Conservation (phyloP, 2,113 vertebrate species). For the Nymphicus hollandicus region DNA sequence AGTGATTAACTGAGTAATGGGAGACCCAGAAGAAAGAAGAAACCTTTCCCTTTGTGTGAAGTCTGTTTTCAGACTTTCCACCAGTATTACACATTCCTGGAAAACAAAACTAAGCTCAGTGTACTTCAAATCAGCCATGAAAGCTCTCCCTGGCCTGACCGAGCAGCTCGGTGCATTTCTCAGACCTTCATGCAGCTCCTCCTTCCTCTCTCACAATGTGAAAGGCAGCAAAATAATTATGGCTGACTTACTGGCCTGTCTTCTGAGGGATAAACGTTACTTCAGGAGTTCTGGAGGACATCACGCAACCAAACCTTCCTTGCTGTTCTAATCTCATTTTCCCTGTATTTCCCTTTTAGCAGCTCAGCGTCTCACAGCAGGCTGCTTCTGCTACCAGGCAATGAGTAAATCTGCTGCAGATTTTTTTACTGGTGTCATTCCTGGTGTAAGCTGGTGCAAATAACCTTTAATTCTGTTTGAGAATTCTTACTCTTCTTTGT, state of each 20-base stretch:
- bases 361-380: background rate
- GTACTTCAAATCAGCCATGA: background rate
- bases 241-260: background rate
- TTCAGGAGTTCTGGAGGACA: background rate
- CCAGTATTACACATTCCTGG: background rate
- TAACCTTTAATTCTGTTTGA: background rate
- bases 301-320: background rate
- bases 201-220: background rate
- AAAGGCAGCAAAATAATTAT: background rate
- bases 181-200: background rate
- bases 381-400: background rate
- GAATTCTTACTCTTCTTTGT: background rate
- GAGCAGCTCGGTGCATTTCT: background rate
- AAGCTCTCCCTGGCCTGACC: background rate
- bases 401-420: background rate
- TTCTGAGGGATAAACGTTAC: background rate
- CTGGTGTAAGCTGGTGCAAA: background rate
- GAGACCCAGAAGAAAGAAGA: constrained; percentile 1
- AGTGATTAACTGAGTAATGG: background rate
- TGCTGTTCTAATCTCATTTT: background rate
- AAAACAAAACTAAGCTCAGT: background rate
- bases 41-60: background rate
- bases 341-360: background rate
- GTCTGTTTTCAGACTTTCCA: background rate
- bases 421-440: background rate